These are phyloP conservation scores for Erpornis zantholeuca DNA, from an alignment of 2,113 vertebrate species.

Conservation along the genomic window DNA sequence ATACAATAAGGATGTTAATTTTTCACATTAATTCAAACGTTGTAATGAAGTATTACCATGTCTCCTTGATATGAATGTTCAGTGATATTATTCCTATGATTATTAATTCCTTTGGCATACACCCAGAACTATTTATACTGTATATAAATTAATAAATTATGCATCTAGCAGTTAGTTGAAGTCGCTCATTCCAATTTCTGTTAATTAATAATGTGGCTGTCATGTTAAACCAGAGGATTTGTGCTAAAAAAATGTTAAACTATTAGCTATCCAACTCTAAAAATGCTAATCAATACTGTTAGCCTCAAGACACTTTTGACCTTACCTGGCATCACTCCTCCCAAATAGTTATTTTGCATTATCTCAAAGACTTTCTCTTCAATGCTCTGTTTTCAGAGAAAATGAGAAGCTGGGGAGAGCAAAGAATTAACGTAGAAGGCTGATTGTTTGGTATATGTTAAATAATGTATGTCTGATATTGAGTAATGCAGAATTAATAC, in stretches of 20 bases:
- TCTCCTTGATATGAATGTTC: conserved; percentile 14
- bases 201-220: conserved; percentile 7
- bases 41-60: not conserved
- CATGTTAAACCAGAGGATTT: conserved; percentile 9
- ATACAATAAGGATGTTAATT: not conserved
- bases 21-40: conserved; percentile 29
- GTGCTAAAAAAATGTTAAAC: not conserved
- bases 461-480: not conserved
- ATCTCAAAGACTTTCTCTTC: not conserved
- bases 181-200: not conserved
- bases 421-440: not conserved
- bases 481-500: not conserved
- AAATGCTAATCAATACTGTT: conserved; percentile 35
- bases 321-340: not conserved
- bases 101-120: conserved; percentile 38
- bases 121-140: conserved; percentile 33
- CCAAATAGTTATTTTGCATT: not conserved
- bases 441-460: not conserved
- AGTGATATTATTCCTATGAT: not conserved
- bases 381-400: conserved; percentile 19
- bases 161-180: not conserved
- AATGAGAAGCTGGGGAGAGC: not conserved
- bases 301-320: conserved; percentile 25
- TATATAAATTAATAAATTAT: conserved; percentile 49
- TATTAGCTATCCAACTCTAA: conserved; percentile 6